Conservation (phyloP, 2,113 vertebrate species). For the Hypomesus transpacificus region DNA sequence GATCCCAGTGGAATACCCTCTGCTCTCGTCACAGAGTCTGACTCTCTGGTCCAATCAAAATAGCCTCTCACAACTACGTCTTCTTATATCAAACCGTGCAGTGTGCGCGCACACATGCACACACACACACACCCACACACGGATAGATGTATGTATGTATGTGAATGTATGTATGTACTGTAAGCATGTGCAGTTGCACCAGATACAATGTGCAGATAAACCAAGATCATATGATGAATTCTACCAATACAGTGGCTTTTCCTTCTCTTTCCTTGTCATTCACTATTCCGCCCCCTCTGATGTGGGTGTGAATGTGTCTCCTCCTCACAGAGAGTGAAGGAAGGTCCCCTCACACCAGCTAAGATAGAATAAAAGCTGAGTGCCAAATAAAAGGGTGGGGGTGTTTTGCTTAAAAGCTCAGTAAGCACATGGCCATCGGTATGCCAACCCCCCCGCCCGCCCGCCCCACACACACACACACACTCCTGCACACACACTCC, state of each 20-base stretch:
- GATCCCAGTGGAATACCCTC: constrained; percentile 48
- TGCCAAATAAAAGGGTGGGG: no score
- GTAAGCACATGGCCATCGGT: not conserved
- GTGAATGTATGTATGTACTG: not conserved
- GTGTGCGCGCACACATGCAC: constrained; percentile 19
- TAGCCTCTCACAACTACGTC: constrained; percentile 28
- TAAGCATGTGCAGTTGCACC: not conserved
- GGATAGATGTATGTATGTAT: not conserved
- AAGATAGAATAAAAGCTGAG: no score
- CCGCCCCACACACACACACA: not conserved
- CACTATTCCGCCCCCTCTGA: not conserved
- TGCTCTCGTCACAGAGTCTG: constrained; percentile 33
- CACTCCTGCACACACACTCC: not conserved
- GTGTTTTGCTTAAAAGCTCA: no score
- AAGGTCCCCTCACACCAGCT: no score
- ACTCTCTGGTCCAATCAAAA: constrained; percentile 55
- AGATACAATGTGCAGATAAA: no score
- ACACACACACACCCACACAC: constrained; percentile 8
- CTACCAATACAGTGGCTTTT: no score
- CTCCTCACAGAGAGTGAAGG: no score
- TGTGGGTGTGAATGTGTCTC: not conserved
- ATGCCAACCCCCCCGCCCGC: not conserved
- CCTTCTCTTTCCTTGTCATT: no score
- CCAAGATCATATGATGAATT: no score
- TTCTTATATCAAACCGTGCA: constrained; percentile 6